These are phyloP conservation scores for Lethenteron camtschaticum DNA, from an alignment of 2,113 vertebrate genomes.

Conservation along the genomic window DNA sequence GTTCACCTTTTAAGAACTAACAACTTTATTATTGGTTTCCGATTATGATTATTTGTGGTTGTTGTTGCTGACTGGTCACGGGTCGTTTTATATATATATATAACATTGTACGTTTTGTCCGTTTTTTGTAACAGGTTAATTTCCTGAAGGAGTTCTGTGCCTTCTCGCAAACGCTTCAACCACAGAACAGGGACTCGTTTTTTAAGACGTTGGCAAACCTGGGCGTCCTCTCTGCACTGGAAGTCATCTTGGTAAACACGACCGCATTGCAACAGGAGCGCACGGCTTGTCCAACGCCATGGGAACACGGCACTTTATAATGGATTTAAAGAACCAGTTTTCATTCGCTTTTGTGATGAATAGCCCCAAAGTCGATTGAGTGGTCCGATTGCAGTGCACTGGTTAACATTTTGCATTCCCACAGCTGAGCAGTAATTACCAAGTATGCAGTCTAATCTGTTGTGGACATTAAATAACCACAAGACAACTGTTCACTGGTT, in stretches of 20 bases:
- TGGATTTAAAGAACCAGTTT: neutral
- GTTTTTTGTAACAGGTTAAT: conserved; percentile 45
- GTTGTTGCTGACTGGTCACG: too few species aligned
- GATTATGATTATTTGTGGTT: too few species aligned
- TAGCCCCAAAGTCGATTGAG: neutral
- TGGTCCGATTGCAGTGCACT: neutral
- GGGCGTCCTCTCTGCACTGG: conserved; percentile 81
- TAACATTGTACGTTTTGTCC: neutral
- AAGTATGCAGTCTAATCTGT: too few species aligned
- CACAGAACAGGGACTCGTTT: conserved; percentile 90
- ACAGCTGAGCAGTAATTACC: too few species aligned
- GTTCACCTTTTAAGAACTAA: conserved; percentile 9
- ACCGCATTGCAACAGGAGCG: too few species aligned
- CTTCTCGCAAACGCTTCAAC: conserved; percentile 91
- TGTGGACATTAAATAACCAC: too few species aligned
- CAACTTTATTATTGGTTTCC: too few species aligned
- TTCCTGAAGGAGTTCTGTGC: conserved; percentile 98
- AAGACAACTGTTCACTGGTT: too few species aligned
- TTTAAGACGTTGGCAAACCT: conserved; percentile 92
- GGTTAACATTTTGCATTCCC: neutral
- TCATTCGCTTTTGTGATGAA: neutral
- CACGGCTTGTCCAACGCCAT: too few species aligned
- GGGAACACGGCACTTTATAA: neutral
- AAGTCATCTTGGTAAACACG: conserved; percentile 76
- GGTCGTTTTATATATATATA: neutral